A percentile compares a stretch with the other conserved stretches of the same genome.
Evolutionary conservation across 30 jellyfish, hydroid and myxozoan genomes (phyloP).

Genomic region (Haliclystus octoradiatus): DNA sequence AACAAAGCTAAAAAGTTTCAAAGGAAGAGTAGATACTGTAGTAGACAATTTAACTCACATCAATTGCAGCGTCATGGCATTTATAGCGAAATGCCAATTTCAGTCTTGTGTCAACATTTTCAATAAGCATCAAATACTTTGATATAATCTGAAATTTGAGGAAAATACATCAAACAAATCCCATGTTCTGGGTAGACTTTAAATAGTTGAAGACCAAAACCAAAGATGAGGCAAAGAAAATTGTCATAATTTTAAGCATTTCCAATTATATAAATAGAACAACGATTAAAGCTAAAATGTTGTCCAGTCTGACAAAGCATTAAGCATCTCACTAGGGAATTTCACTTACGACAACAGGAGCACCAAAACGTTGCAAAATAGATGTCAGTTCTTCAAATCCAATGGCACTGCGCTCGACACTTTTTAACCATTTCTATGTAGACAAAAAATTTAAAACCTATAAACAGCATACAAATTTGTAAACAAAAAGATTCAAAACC

Average conservation of each 20-base stretch:
- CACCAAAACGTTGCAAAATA: conserved; percentile 40
- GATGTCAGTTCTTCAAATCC: conserved; percentile 65
- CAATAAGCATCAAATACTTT: conserved; percentile 34
- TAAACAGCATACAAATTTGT: neutral
- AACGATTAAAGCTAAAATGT: too few relatives aligned
- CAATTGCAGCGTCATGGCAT: conserved; percentile 69
- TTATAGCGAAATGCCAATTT: conserved; percentile 35
- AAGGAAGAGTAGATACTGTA: too few relatives aligned
- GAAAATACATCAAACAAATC: too few relatives aligned
- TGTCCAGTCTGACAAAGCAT: too few relatives aligned
- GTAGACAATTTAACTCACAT: conserved; percentile 41
- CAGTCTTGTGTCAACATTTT: conserved; percentile 42
- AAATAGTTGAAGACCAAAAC: too few relatives aligned
- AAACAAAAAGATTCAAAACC: too few relatives aligned
- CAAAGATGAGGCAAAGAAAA: too few relatives aligned
- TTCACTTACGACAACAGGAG: conserved; percentile 51
- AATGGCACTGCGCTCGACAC: conserved; percentile 36
- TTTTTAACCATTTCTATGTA: conserved; percentile 64
- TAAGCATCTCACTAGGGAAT: too few relatives aligned
- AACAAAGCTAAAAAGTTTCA: too few relatives aligned
- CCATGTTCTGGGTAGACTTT: too few relatives aligned
- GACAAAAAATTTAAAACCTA: neutral
- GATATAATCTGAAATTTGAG: conserved; percentile 17
- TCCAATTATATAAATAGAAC: too few relatives aligned
- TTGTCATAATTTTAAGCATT: too few relatives aligned